Evolutionary conservation across 1,140 invertebrate species (phyloP).

Genomic region (Hyles euphorbiae): DNA sequence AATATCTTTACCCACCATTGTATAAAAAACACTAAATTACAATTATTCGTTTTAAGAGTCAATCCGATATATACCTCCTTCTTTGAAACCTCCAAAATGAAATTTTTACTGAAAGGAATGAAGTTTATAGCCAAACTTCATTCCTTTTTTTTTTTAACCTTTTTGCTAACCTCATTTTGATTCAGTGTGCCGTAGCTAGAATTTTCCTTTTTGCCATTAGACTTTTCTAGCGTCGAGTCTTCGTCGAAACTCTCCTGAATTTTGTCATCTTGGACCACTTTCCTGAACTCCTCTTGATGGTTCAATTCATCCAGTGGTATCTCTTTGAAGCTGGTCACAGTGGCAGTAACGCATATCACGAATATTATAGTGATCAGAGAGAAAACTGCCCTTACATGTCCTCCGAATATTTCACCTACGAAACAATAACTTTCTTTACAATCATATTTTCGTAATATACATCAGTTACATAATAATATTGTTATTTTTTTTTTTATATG

Average conservation of each 20-base stretch:
- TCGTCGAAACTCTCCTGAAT: constrained; percentile 48
- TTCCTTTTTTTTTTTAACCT: too few species aligned
- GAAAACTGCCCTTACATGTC: constrained; percentile 93
- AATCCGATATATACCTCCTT: too few species aligned
- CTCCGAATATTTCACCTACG: constrained; percentile 84
- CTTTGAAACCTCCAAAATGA: too few species aligned
- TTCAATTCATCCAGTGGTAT: constrained; percentile 81
- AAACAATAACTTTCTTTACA: constrained; percentile 21
- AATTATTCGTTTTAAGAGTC: too few species aligned
- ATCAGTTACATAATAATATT: too few species aligned
- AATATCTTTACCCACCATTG: too few species aligned
- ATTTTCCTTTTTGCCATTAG: constrained; percentile 40
- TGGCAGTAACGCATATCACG: constrained; percentile 85
- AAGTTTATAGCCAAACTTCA: too few species aligned
- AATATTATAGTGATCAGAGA: constrained; percentile 92
- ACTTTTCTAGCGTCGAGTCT: constrained; percentile 38
- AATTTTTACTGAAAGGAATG: too few species aligned
- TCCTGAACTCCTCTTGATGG: constrained; percentile 56
- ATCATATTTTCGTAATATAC: too few species aligned
- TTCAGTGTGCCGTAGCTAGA: constrained; percentile 54
- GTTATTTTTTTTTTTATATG: too few species aligned
- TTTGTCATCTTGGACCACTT: constrained; percentile 34
- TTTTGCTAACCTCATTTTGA: constrained; percentile 41
- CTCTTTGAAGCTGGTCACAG: constrained; percentile 91
- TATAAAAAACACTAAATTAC: too few species aligned